These are phyloP conservation scores for Etheostoma perlongum DNA, from an alignment of 2,797 vertebrate genomes.

Conservation along the genomic window DNA sequence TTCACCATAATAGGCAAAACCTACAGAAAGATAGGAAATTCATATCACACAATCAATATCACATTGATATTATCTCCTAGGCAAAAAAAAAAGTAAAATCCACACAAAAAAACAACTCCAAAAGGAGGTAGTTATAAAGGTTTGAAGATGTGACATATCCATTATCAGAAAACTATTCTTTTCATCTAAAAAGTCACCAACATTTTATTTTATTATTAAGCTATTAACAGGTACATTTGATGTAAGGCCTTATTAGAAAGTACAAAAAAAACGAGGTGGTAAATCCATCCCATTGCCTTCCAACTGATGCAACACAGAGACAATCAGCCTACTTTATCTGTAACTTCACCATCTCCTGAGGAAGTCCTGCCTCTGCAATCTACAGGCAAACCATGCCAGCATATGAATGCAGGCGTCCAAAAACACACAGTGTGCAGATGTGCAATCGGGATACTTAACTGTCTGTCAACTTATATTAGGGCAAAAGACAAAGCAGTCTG, in stretches of 20 bases:
- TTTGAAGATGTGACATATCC: neutral
- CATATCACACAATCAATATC: conserved; percentile 25
- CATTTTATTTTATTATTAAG: neutral
- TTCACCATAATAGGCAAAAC: conserved; percentile 23
- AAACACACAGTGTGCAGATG: conserved; percentile 39
- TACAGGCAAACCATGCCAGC: conserved; percentile 43
- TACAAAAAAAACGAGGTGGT: conserved; percentile 11
- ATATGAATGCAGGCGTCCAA: conserved; percentile 39
- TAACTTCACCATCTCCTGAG: conserved; percentile 48
- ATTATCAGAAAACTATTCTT: conserved; percentile 10
- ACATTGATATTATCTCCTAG: conserved; percentile 14
- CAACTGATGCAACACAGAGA: conserved; percentile 66
- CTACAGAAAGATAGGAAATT: conserved; percentile 14
- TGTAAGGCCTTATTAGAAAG: conserved; percentile 4
- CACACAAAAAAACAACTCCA: neutral
- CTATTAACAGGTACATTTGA: conserved; percentile 4
- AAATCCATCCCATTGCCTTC: conserved; percentile 45
- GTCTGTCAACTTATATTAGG: conserved; percentile 78
- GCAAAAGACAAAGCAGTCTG: conserved; percentile 64
- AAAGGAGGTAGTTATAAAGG: neutral
- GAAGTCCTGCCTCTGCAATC: conserved; percentile 54
- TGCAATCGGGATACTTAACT: conserved; percentile 69
- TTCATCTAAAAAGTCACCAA: conserved; percentile 7
- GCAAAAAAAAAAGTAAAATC: neutral
- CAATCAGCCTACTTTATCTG: conserved; percentile 49